Evolutionary conservation across 2,888 invertebrate genomes (phyloP), one percentile per base, ranked within the genome.

Genomic region (Mactromeris polynyma): DNA sequence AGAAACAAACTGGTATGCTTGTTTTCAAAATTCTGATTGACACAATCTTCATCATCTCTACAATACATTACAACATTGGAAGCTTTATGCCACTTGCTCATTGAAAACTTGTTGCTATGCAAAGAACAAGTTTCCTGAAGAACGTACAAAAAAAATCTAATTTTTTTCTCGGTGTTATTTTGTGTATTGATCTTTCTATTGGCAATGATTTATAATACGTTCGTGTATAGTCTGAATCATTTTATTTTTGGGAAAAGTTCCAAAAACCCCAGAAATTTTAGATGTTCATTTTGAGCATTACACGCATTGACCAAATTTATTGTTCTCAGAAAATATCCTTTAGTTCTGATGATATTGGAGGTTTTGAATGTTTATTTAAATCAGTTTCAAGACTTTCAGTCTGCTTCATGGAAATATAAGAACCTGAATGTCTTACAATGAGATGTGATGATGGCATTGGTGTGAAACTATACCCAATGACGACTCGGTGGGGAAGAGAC

Each of bases 241-340:
- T 64, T n/a, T 26, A 64, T 64, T 64, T 64, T 64, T 26, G 26
- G 58, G 58, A 64, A 64, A 64, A 26, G 4, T 64, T 64, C 58
- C 58, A 64, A 64, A 64, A 64, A 46, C 6, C n/a, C 26, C 26
- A 6, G 58, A 64, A 51, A 51, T 17, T 51, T 51, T 51, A 14
- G 26, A 26, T 64, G 58, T 64, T 64, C 26, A 9, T 46, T 46
- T 46, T 46, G 46, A 46, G 46, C 17, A 0, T 26, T 26, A 64
- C 26, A n/a, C n/a, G n/a, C n/a, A 64, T 64, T 64, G 58, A n/a
- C 58, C 26, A 64, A 64, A 64, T 64, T 64, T 21, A 64, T 64
- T 64, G 58, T 64, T 26, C 58, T 9, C 26, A 26, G 58, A 64
- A 26, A 64, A 64, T 64, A 64, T 64, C 58, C 9, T n/a, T 64